Evolutionary conservation across 2,797 vertebrate species (phyloP).

Genomic region (Crossoptilon crossoptilon): DNA sequence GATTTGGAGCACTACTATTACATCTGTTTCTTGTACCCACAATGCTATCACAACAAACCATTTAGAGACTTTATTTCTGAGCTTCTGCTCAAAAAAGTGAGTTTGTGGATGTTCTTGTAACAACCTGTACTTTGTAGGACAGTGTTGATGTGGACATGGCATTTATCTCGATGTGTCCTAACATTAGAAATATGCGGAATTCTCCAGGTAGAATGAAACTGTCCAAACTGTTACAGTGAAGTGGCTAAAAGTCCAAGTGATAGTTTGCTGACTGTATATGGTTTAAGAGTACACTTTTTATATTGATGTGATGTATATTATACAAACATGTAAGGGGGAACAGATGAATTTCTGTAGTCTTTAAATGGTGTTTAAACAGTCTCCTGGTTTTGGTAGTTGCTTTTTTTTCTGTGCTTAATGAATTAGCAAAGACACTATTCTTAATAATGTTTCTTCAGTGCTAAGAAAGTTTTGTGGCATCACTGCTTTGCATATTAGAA

Average conservation of each 20-base stretch:
- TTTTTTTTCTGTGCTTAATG: fast-evolving
- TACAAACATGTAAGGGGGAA: not conserved
- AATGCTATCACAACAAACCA: not conserved
- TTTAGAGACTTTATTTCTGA: not conserved
- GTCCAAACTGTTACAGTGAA: not conserved
- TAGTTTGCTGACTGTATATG: not conserved
- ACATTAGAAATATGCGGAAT: not conserved
- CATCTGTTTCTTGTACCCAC: not conserved
- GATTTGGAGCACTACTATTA: not conserved
- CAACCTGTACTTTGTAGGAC: not conserved
- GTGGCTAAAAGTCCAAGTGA: not conserved
- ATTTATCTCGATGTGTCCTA: not conserved
- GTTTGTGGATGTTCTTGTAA: not conserved
- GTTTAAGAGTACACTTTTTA: not conserved
- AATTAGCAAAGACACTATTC: not conserved
- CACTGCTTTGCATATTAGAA: not conserved
- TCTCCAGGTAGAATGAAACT: not conserved
- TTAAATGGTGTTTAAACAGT: not conserved
- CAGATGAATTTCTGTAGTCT: not conserved
- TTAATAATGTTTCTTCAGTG: not conserved
- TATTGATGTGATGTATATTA: not conserved
- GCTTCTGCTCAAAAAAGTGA: not conserved
- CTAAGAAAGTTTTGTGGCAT: not conserved
- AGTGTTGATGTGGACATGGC: not conserved
- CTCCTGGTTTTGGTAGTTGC: not conserved